These are phyloP conservation scores for Tenebrio molitor DNA, from an alignment of 1,140 invertebrate genomes.

Conservation along the genomic window DNA sequence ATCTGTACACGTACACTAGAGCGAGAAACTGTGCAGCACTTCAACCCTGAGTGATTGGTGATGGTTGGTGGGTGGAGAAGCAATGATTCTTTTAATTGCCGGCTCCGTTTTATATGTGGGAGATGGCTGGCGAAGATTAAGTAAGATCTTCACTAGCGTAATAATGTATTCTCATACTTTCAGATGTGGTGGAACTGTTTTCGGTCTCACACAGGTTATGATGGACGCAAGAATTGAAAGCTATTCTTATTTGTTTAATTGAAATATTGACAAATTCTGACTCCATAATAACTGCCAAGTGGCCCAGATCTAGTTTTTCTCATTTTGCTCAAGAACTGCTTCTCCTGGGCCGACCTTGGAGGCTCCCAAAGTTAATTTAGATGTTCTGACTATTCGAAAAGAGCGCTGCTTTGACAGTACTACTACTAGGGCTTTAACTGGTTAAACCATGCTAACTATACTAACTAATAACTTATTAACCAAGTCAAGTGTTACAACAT, in stretches of 20 bases:
- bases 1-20: conserved; percentile 19
- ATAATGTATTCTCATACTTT: conserved; percentile 53
- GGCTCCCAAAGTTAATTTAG: no score
- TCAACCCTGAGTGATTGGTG: conserved; percentile 46
- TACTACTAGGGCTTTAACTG: no score
- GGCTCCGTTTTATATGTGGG: conserved; percentile 55
- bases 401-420: no score
- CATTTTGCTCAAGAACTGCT: conserved; percentile 10
- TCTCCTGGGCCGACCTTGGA: no score
- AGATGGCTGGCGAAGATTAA: conserved; percentile 54
- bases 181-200: conserved; percentile 33
- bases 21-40: neutral
- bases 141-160: conserved; percentile 52
- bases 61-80: conserved; percentile 24
- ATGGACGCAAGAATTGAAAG: conserved; percentile 33
- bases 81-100: conserved; percentile 49
- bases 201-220: conserved; percentile 38
- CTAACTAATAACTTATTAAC: no score
- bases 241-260: conserved; percentile 40
- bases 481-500: no score
- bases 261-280: conserved; percentile 43
- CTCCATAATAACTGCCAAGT: neutral
- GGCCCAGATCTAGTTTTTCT: conserved; percentile 19
- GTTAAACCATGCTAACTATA: no score
- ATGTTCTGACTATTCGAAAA: no score